Evolutionary conservation across 2,888 invertebrate genomes (phyloP), one percentile per base, ranked within the genome.

Genomic region (Zelleria hepariella): DNA sequence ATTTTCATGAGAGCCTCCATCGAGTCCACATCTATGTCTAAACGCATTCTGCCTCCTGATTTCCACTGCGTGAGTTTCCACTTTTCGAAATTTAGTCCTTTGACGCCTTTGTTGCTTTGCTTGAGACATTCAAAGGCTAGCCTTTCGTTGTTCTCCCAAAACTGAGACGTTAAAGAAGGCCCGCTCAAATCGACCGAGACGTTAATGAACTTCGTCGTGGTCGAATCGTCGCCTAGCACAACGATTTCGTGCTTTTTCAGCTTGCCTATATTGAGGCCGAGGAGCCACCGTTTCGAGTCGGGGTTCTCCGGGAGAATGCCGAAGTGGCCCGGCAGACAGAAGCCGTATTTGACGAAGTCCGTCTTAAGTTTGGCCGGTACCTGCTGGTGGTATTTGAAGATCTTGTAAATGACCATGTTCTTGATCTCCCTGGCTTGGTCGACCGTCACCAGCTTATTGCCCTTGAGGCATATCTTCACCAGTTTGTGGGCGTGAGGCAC

Each of bases 301-400:
- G 62, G 53, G 60, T 86, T 86, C 59, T 81, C 79, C 0, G 87
- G 83, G 3, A 82, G 56, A 6, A 88, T 63, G 1, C 78, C 85
- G 54, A 88, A 73, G 61, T 71, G 75, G 5, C 78, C 78, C 0
- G 85, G 83, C 26, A 70, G 63, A 52, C 73, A 72, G 61, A 76
- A 78, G 0, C 87, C 87, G 63, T 77, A 82, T 64, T 79, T 84
- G 0, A 73, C 57, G 58, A 85, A 86, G 65, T 86, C 85, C 0
- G 81, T 85, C 47, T 60, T 71, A 8, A 27, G 18, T 2, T 42
- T 42, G 48, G 72, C 68, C 2, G 26, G 55, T 5, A 78, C 80
- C 0, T 67, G 20, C 7, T 51, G 48, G 7, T 76, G 79, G 64
- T 86, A 80, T 58, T 78, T 79, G 63, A 75, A 83, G 18, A 87